Percentiles rank a stretch among this genome's conserved stretches.
Conservation (phyloP, 2,113 vertebrate species). For the Alligator sinensis region DNA sequence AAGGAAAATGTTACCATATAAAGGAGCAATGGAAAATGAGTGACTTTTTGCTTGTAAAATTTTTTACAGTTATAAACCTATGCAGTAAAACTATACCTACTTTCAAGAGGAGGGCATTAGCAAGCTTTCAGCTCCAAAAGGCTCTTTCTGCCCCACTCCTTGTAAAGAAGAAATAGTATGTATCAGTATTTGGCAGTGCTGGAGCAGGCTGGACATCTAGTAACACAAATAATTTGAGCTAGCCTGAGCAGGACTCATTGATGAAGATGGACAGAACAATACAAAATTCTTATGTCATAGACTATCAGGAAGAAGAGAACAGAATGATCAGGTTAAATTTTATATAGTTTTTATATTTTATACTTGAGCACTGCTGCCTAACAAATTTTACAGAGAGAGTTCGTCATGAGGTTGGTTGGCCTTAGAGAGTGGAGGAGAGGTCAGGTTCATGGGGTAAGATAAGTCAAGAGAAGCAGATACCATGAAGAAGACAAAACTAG, state of each 20-base stretch:
- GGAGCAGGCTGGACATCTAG: neutral
- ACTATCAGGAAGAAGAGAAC: neutral
- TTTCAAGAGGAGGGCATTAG: neutral
- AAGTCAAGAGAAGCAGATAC: neutral
- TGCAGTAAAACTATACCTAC: neutral
- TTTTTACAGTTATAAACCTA: neutral
- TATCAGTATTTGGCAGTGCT: neutral
- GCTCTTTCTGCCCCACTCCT: neutral
- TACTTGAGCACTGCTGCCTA: neutral
- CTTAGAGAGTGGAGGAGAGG: neutral
- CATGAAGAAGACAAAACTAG: neutral
- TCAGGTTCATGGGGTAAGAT: neutral
- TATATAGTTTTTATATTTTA: neutral
- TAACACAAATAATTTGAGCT: neutral
- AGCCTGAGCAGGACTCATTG: neutral
- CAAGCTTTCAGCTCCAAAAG: neutral
- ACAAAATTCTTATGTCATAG: neutral
- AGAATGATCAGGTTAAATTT: neutral
- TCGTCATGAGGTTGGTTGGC: fast-evolving
- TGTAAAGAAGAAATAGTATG: neutral
- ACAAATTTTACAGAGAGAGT: neutral
- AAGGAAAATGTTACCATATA: neutral
- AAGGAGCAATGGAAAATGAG: neutral
- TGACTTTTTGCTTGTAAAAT: neutral
- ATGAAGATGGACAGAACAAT: neutral